Conservation (phyloP, 2,113 vertebrate species). For the Syrmaticus mikado region DNA sequence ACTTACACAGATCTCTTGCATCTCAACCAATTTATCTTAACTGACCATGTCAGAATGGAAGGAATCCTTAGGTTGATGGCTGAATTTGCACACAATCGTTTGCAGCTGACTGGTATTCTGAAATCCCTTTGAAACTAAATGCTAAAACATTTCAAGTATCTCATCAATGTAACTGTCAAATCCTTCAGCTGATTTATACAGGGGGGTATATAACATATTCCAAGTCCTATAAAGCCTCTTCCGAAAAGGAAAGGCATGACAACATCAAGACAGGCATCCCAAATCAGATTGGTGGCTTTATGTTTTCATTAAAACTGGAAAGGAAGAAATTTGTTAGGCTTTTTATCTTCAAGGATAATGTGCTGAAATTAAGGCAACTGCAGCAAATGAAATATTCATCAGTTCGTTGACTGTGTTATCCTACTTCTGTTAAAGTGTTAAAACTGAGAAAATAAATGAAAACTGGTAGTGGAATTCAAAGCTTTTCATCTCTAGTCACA, state of each 20-base stretch:
- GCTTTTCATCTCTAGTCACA: not conserved
- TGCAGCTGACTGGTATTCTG: not conserved
- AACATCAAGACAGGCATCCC: not conserved
- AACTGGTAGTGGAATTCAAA: not conserved
- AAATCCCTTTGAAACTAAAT: not conserved
- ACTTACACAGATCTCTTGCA: not conserved
- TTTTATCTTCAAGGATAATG: not conserved
- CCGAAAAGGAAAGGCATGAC: not conserved
- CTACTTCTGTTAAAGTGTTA: not conserved
- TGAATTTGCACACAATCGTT: not conserved
- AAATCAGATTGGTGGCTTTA: not conserved
- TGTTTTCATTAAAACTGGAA: not conserved
- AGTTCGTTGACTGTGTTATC: not conserved
- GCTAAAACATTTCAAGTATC: not conserved
- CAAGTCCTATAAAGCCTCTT: not conserved
- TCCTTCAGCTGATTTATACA: not conserved
- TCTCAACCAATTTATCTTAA: not conserved
- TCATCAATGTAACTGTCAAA: not conserved
- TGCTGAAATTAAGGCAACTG: not conserved
- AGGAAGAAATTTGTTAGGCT: not conserved
- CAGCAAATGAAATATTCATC: not conserved
- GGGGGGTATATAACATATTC: not conserved
- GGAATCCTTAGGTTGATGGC: not conserved
- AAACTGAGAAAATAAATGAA: not conserved
- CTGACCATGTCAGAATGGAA: fast-evolving